phyloP scores from a whole-genome alignment of 2,888 invertebrate genomes.

The Scrobipalpa atriplicella region DNA sequence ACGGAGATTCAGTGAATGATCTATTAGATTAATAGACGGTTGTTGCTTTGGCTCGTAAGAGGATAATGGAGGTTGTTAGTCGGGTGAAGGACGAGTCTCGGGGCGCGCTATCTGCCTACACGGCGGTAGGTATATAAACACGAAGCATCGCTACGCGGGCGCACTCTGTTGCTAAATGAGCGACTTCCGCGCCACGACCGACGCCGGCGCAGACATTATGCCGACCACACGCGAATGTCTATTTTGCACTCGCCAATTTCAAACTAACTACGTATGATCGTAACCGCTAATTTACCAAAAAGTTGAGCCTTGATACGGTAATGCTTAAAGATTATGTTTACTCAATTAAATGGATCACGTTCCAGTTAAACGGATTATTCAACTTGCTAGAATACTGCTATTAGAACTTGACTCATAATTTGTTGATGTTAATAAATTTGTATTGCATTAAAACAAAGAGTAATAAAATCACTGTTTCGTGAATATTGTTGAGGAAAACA shows the following conservation, averaged over 20 bases:
- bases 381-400: not conserved
- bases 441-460: not conserved
- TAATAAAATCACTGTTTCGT: too few species aligned
- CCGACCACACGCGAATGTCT: conserved; percentile 59
- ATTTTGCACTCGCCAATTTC: conserved; percentile 28
- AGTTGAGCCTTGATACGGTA: not conserved
- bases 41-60: conserved; percentile 46
- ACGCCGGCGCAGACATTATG: conserved; percentile 42
- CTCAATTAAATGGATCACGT: not conserved
- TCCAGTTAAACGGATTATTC: not conserved
- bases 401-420: not conserved
- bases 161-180: conserved; percentile 56
- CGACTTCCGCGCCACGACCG: conserved; percentile 57
- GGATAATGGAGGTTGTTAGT: conserved; percentile 53
- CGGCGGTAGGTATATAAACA: conserved; percentile 25
- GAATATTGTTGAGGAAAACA: not conserved
- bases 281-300: conserved; percentile 1
- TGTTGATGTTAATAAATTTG: not conserved
- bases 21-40: conserved; percentile 38
- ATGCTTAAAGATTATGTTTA: not conserved
- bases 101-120: conserved; percentile 32
- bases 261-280: not conserved
- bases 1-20: conserved; percentile 9
- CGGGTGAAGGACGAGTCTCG: conserved; percentile 56
- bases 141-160: conserved; percentile 31